A percentile compares a stretch with the other conserved stretches of the same genome.
These are phyloP conservation scores for Mesoligia furuncula DNA, from an alignment of 2,888 invertebrate species.

Conservation along the genomic window DNA sequence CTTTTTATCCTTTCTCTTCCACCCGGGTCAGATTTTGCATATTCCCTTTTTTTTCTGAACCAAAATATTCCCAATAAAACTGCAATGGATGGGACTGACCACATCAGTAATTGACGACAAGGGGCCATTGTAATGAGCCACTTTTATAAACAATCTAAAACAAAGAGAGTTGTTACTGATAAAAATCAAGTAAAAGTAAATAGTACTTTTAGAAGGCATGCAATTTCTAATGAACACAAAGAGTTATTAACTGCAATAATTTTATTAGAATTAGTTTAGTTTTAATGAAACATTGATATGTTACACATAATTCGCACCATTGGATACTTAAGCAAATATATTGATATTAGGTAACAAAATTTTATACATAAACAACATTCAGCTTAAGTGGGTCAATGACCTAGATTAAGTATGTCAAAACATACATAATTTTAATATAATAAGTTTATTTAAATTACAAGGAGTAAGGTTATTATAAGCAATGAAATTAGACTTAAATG, in stretches of 20 bases:
- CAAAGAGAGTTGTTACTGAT: conserved; percentile 71
- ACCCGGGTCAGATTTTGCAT: conserved; percentile 94
- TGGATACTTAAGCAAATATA: neutral
- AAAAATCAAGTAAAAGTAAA: conserved; percentile 33
- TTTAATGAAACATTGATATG: neutral
- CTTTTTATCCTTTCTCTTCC: conserved; percentile 90
- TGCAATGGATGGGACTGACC: conserved; percentile 95
- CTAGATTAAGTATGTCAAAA: conserved; percentile 25
- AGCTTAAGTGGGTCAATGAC: conserved; percentile 35
- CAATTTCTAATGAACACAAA: neutral
- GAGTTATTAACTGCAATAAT: neutral
- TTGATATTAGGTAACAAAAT: neutral
- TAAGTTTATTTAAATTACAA: neutral
- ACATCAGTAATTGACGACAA: conserved; percentile 94
- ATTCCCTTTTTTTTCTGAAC: conserved; percentile 95
- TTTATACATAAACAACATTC: neutral
- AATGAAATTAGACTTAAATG: conserved; percentile 7
- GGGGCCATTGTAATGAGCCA: conserved; percentile 95
- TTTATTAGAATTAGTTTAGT: neutral
- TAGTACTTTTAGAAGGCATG: conserved; percentile 37
- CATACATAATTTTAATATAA: neutral
- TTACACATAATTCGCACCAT: neutral
- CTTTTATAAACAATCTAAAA: conserved; percentile 91
- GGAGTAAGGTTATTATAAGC: neutral
- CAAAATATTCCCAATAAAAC: conserved; percentile 95